phyloP scores from a whole-genome alignment of 2,888 invertebrate genomes.

The Axea sp. region DNA sequence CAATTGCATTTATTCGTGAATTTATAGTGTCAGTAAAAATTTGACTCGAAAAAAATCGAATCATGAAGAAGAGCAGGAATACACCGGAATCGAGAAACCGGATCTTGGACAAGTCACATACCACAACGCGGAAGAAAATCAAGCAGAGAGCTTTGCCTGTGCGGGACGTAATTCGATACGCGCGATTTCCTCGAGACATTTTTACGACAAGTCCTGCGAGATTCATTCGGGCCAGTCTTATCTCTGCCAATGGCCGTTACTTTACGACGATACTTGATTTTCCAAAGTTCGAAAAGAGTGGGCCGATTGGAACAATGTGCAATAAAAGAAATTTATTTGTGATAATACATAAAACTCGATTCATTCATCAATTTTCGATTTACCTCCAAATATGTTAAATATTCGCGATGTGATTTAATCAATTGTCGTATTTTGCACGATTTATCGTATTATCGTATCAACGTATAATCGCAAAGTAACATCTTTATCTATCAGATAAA shows the following conservation, averaged over 20 bases:
- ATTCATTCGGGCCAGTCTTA: constrained; percentile 62
- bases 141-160: constrained; percentile 47
- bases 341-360: constrained; percentile 33
- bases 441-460: too few species aligned
- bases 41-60: constrained; percentile 44
- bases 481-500: not conserved
- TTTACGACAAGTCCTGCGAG: constrained; percentile 62
- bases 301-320: constrained; percentile 56
- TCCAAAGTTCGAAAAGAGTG: constrained; percentile 53
- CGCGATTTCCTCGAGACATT: constrained; percentile 62
- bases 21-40: constrained; percentile 37
- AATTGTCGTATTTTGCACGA: too few species aligned
- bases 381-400: not conserved
- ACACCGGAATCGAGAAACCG: constrained; percentile 60
- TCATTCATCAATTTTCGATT: constrained; percentile 15
- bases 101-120: constrained; percentile 56
- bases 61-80: constrained; percentile 24
- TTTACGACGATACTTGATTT: constrained; percentile 63
- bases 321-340: constrained; percentile 57
- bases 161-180: constrained; percentile 63
- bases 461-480: constrained; percentile 10
- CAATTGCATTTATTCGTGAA: constrained; percentile 8
- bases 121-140: constrained; percentile 58
- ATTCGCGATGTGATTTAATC: too few species aligned
- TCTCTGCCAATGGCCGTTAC: constrained; percentile 54